A percentile compares a stretch with the other conserved stretches of the same genome.
Conservation (phyloP, 2,113 vertebrate species). For the Phalacrocorax aristotelis region DNA sequence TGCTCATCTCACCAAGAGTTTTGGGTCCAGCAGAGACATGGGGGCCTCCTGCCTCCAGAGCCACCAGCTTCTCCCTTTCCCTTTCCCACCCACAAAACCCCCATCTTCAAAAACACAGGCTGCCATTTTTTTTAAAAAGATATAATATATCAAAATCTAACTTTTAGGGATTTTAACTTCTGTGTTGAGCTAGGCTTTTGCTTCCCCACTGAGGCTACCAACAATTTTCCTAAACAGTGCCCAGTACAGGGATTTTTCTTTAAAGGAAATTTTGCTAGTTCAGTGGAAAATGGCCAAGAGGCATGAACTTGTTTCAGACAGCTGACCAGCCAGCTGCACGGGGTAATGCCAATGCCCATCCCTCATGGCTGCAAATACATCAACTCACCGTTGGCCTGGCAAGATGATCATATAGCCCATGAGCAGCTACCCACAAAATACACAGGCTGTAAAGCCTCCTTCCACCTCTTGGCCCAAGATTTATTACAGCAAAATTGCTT, state of each 20-base stretch:
- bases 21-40: not conserved
- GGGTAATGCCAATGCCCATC: not conserved
- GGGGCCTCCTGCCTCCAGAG: not conserved
- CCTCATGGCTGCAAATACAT: not conserved
- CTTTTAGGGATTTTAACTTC: not conserved
- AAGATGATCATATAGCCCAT: not conserved
- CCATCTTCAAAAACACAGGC: not conserved
- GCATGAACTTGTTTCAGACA: constrained; percentile 6
- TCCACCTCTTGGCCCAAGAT: not conserved
- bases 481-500: not conserved
- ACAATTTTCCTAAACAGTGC: not conserved
- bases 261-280: not conserved
- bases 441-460: not conserved
- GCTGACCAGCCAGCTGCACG: constrained; percentile 31
- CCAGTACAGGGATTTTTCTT: constrained; percentile 4
- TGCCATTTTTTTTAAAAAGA: not conserved
- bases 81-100: not conserved
- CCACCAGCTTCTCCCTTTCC: not conserved
- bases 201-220: rapidly evolving
- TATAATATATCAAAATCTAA: not conserved
- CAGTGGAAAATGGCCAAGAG: constrained; percentile 42
- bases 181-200: not conserved
- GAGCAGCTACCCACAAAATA: not conserved
- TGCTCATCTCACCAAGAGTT: not conserved
- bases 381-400: not conserved